These are phyloP conservation scores for Ibycter americanus DNA, from an alignment of 2,797 vertebrate species.

Conservation along the genomic window DNA sequence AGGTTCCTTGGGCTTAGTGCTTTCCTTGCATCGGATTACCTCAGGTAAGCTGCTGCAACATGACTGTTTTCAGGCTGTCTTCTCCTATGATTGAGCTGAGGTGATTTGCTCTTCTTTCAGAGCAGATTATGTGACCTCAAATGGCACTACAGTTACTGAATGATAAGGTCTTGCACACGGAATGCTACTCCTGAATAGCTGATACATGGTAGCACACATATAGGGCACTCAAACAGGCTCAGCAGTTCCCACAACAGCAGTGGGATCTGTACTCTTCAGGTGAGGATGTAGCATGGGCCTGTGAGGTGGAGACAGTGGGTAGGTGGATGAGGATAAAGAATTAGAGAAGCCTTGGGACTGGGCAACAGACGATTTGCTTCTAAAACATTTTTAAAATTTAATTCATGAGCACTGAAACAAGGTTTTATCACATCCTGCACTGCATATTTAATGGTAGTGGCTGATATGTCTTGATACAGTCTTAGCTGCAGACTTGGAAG, in stretches of 20 bases:
- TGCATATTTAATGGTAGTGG: not conserved
- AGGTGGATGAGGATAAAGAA: not conserved
- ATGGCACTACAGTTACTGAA: not conserved
- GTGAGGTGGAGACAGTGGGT: not conserved
- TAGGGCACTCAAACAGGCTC: rapidly evolving
- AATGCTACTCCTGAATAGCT: not conserved
- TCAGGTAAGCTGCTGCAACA: not conserved
- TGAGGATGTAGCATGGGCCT: not conserved
- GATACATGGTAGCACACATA: rapidly evolving
- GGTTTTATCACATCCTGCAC: not conserved
- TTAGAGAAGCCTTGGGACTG: not conserved
- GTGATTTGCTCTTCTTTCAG: not conserved
- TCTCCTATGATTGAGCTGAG: not conserved
- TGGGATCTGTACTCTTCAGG: not conserved
- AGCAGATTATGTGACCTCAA: not conserved
- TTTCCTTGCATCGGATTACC: not conserved
- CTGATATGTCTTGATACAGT: not conserved
- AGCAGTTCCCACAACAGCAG: not conserved
- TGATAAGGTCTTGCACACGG: not conserved
- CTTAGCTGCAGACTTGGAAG: not conserved
- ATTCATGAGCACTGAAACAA: not conserved
- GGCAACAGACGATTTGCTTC: not conserved
- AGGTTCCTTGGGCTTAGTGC: not conserved
- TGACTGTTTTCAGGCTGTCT: not conserved
- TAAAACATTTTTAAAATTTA: not conserved